phyloP scores from a whole-genome alignment of 2,888 invertebrate species.

The Calameuta filiformis region DNA sequence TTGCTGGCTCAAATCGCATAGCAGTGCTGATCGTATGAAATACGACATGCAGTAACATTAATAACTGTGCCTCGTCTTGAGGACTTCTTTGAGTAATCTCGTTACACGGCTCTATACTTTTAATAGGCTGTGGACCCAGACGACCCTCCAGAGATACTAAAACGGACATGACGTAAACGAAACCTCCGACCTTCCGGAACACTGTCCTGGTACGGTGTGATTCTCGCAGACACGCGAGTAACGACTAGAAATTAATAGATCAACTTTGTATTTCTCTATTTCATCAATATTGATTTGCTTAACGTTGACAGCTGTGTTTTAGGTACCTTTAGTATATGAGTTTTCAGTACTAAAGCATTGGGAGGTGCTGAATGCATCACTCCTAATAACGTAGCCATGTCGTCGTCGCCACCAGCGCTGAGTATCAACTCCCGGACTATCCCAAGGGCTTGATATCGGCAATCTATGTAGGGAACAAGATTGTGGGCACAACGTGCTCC shows the following conservation, averaged over 20 bases:
- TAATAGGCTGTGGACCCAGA: conserved; percentile 68
- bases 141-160: conserved; percentile 91
- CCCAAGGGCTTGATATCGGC: conserved; percentile 84
- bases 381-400: conserved; percentile 91
- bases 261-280: background rate
- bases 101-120: conserved; percentile 64
- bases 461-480: conserved; percentile 85
- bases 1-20: conserved; percentile 99
- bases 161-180: conserved; percentile 96
- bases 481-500: conserved; percentile 93
- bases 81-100: conserved; percentile 48
- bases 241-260: conserved; percentile 67
- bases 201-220: conserved; percentile 96
- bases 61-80: conserved; percentile 71
- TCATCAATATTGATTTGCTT: background rate
- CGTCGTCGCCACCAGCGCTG: conserved; percentile 94
- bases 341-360: conserved; percentile 84
- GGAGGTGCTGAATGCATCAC: conserved; percentile 92
- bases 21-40: conserved; percentile 96
- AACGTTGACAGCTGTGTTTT: background rate
- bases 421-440: conserved; percentile 90
- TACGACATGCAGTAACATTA: conserved; percentile 85
- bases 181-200: conserved; percentile 97
- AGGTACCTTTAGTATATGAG: conserved; percentile 84
- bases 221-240: conserved; percentile 90